phyloP scores from a whole-genome alignment of 2,888 invertebrate species.

The Oscheius sp. region DNA sequence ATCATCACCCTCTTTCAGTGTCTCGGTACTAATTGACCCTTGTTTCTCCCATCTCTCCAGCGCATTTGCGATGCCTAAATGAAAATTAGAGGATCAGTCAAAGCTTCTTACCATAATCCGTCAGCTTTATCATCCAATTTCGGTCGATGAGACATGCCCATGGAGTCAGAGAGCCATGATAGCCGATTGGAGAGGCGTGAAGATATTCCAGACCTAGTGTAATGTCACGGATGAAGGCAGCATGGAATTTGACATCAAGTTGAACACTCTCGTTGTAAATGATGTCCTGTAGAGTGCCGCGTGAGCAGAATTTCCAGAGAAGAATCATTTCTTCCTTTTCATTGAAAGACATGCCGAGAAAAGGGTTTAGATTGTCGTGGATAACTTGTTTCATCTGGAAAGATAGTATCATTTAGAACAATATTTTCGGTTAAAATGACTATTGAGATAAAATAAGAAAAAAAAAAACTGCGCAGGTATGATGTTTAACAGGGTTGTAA shows the following conservation, averaged over 20 bases:
- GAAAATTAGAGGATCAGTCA: neutral
- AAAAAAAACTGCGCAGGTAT: no score
- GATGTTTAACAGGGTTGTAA: no score
- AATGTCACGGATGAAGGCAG: conserved; percentile 56
- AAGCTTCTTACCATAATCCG: conserved; percentile 56
- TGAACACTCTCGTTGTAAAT: conserved; percentile 55
- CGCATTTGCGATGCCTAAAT: conserved; percentile 64
- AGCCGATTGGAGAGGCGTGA: conserved; percentile 53
- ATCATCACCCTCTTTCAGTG: conserved; percentile 63
- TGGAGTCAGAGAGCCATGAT: conserved; percentile 61
- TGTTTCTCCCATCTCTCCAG: conserved; percentile 66
- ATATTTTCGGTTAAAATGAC: no score
- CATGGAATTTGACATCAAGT: conserved; percentile 56
- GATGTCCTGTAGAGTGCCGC: conserved; percentile 64
- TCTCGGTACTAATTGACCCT: conserved; percentile 58
- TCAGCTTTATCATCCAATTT: conserved; percentile 69
- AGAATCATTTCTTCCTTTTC: conserved; percentile 68
- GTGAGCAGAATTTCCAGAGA: conserved; percentile 69
- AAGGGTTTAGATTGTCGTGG: conserved; percentile 95
- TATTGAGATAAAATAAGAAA: no score
- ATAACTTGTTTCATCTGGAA: conserved; percentile 83
- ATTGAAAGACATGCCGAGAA: conserved; percentile 80
- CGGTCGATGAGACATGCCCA: conserved; percentile 68
- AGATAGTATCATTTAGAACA: no score
- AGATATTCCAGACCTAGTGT: conserved; percentile 59